Base-by-base conservation (phyloP, 2,888 invertebrate genomes). In the Pseudococcus jackbeardsleyi region DNA sequence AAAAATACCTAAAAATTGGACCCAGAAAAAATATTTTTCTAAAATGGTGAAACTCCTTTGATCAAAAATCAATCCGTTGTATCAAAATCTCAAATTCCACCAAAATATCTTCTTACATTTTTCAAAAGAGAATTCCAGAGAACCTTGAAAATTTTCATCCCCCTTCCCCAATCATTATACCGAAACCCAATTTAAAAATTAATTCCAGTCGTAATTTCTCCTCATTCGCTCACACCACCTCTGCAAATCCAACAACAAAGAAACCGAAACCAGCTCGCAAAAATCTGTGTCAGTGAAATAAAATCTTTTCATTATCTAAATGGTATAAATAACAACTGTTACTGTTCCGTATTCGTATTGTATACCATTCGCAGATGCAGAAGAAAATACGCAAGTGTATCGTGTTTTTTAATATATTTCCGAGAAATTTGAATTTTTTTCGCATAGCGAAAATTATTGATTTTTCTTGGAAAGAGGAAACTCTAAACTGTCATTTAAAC, bases 361-460 rank as follows among this genome's bases (percentile, higher is more conserved):
- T 15, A 50, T 59, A 59, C 59, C 7, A 19, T 59, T 59, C 59
- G 19, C 59, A n/a, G 59, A 19, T n/a, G 7, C 26, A 33, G 26
- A 33, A 2, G 26, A 33, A 59, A 59, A 59, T 59, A 59, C 59
- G n/a, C 19, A 59, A 59, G n/a, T 19, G 19, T 11, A 11, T 11
- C 19, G 59, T 5, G 6, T 59, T n/a, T 59, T 59, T 59, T 59
- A 15, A 59, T 33, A 59, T 59, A 59, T 59, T 59, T 59, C n/a
- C 59, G 59, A n/a, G 59, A 59, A 59, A 59, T 59, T 59, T 59
- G 59, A 59, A 59, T 59, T 19, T 59, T 59, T 59, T 59, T 59
- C n/a, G 19, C n/a, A 59, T n/a, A 59, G 19, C 59, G 19, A 59
- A 59, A 59, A 59, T 33, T 59, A 59, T 59, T 59, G 59, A 59